These are phyloP conservation scores for Blera fallax DNA, from an alignment of 2,888 invertebrate species.

Conservation along the genomic window DNA sequence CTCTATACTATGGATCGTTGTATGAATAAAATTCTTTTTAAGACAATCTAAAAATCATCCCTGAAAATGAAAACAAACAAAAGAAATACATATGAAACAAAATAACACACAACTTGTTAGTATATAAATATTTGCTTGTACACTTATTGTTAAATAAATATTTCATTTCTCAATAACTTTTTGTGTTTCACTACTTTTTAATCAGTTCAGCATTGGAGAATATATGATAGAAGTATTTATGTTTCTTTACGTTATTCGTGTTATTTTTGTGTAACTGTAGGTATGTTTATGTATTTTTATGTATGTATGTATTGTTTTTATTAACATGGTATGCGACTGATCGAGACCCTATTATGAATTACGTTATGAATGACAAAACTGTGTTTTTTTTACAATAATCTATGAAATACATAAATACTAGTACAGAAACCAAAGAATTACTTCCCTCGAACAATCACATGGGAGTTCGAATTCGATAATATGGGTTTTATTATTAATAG, in stretches of 20 bases:
- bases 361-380: background rate
- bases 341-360: constrained; percentile 11
- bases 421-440: no score
- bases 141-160: background rate
- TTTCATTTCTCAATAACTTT: background rate
- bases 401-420: no score
- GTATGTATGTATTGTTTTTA: background rate
- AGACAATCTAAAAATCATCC: background rate
- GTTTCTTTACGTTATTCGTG: background rate
- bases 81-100: constrained; percentile 8
- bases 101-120: constrained; percentile 27
- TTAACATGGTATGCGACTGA: background rate
- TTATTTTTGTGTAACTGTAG: background rate
- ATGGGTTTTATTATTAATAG: no score
- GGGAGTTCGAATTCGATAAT: no score
- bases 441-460: no score
- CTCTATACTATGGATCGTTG: constrained; percentile 42
- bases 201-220: constrained; percentile 49
- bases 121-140: background rate
- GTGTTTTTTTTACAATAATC: no score
- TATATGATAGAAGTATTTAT: constrained; percentile 1
- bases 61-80: background rate
- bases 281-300: background rate
- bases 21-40: constrained; percentile 28
- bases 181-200: constrained; percentile 9